phyloP scores from a whole-genome alignment of 2,888 invertebrate genomes.

The Masnerella sp. region DNA sequence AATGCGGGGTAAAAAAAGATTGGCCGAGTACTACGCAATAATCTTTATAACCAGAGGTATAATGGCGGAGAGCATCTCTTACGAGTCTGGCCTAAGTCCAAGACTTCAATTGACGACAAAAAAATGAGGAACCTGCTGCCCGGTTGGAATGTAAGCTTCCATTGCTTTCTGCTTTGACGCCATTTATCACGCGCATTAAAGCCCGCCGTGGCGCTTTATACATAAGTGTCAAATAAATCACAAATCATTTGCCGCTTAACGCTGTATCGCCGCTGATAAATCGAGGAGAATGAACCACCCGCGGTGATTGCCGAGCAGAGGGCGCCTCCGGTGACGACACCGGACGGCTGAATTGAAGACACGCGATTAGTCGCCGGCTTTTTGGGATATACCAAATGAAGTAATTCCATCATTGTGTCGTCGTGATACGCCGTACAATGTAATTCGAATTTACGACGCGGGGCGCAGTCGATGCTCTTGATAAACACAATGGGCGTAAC shows the following conservation, averaged over 20 bases:
- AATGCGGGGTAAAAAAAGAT: constrained; percentile 38
- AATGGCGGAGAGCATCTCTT: constrained; percentile 51
- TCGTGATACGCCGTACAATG: constrained; percentile 8
- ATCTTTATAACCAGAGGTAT: constrained; percentile 56
- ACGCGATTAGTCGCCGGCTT: constrained; percentile 49
- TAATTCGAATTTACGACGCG: constrained; percentile 16
- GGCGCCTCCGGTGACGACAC: constrained; percentile 25
- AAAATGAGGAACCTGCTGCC: constrained; percentile 46
- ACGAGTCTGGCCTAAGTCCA: constrained; percentile 49
- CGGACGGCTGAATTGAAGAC: constrained; percentile 51
- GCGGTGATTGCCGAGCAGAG: constrained; percentile 38
- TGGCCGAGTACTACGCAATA: constrained; percentile 38
- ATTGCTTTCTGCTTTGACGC: constrained; percentile 43
- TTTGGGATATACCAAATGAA: constrained; percentile 44
- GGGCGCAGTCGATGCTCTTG: too few species aligned
- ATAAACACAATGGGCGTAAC: too few species aligned
- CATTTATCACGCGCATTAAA: constrained; percentile 58
- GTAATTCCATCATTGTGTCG: constrained; percentile 48
- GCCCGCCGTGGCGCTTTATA: constrained; percentile 48
- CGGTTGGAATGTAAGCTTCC: constrained; percentile 37
- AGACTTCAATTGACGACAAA: constrained; percentile 54
- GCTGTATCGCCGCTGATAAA: constrained; percentile 57
- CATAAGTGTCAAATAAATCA: constrained; percentile 58
- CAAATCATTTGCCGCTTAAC: constrained; percentile 59
- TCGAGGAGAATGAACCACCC: constrained; percentile 49